phyloP scores from a whole-genome alignment of 1,140 invertebrate genomes.

The Drosophila subpulchrella region DNA sequence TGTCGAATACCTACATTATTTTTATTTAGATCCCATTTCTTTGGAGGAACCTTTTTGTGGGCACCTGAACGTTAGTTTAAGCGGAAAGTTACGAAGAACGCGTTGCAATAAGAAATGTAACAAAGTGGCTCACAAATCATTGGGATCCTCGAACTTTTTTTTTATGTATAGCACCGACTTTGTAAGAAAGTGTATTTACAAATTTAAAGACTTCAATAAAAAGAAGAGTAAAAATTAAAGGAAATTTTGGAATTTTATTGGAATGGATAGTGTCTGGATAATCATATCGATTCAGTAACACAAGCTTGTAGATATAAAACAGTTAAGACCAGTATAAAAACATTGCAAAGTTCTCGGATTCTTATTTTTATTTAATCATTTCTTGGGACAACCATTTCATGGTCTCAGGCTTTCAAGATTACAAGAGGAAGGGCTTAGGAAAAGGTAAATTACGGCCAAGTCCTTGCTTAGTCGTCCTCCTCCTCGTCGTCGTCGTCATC shows the following conservation, averaged over 20 bases:
- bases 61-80: neutral
- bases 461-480: slow-evolving; percentile 9
- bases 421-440: neutral
- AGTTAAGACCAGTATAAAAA: too few species aligned
- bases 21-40: slow-evolving; percentile 14
- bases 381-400: neutral
- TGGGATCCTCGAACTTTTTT: neutral
- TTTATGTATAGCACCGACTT: neutral
- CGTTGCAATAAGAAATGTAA: slow-evolving; percentile 57
- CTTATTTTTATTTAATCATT: neutral
- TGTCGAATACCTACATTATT: slow-evolving; percentile 5
- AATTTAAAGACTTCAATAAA: slow-evolving; percentile 7
- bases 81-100: slow-evolving; percentile 2
- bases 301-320: too few species aligned
- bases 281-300: too few species aligned
- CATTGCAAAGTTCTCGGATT: neutral
- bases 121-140: slow-evolving; percentile 2
- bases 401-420: too few species aligned
- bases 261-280: neutral
- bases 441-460: neutral
- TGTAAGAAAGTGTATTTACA: neutral
- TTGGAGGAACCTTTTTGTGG: neutral
- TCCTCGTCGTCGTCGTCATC: slow-evolving; percentile 62
- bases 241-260: neutral
- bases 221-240: neutral